Percentiles rank a stretch among this genome's conserved stretches.
phyloP scores from a whole-genome alignment of 1,140 invertebrate species.

The Diorhabda sublineata region DNA sequence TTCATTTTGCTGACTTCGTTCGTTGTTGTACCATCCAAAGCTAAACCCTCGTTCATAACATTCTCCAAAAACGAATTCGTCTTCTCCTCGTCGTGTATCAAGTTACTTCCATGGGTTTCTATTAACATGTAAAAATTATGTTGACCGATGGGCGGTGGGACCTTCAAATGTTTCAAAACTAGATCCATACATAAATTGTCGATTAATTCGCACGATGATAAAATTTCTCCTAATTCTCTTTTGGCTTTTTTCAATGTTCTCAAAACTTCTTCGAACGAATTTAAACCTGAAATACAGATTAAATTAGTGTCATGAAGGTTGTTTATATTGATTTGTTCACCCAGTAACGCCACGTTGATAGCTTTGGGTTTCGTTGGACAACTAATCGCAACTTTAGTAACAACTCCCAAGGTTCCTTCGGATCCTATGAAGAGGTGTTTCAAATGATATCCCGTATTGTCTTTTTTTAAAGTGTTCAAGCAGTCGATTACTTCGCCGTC shows the following conservation, averaged over 20 bases:
- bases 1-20: constrained; percentile 74
- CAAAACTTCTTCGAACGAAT: constrained; percentile 73
- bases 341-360: constrained; percentile 82
- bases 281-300: constrained; percentile 56
- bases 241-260: constrained; percentile 70
- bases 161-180: constrained; percentile 57
- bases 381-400: constrained; percentile 88
- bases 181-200: constrained; percentile 66
- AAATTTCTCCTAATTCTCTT: constrained; percentile 74
- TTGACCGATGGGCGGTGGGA: constrained; percentile 59
- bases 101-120: constrained; percentile 84
- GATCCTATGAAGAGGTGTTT: constrained; percentile 97
- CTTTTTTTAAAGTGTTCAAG: constrained; percentile 84
- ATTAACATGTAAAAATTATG: constrained; percentile 87
- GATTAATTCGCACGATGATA: constrained; percentile 93
- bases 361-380: constrained; percentile 79
- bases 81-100: constrained; percentile 82
- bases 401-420: constrained; percentile 92
- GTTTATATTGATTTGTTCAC: constrained; percentile 50
- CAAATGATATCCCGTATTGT: constrained; percentile 95
- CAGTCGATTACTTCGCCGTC: constrained; percentile 84
- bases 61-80: constrained; percentile 72
- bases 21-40: constrained; percentile 79
- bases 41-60: constrained; percentile 64
- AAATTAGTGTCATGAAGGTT: background rate